These are phyloP conservation scores for Eupithecia subfuscata DNA, from an alignment of 2,888 invertebrate species.

Conservation along the genomic window DNA sequence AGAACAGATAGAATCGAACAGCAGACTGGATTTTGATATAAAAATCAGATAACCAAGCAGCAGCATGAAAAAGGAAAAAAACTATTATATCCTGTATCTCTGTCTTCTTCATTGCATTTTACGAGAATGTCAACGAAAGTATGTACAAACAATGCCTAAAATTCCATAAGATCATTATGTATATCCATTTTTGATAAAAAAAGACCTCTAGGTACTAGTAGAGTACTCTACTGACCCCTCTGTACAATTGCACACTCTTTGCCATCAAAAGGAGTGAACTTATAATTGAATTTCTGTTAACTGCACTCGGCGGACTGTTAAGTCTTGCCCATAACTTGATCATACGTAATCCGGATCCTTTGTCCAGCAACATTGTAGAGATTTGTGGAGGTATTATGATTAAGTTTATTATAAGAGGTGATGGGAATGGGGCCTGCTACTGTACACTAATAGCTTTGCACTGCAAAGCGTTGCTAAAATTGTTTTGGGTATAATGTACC, in stretches of 20 bases:
- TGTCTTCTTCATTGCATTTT: not conserved
- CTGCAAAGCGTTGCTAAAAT: not conserved
- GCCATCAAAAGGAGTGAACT: conserved; percentile 69
- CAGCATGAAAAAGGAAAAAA: too few relatives aligned
- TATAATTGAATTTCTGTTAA: conserved; percentile 83
- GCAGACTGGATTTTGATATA: too few relatives aligned
- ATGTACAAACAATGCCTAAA: not conserved
- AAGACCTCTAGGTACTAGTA: not conserved
- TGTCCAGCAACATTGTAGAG: conserved; percentile 68
- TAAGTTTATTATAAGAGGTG: conserved; percentile 1
- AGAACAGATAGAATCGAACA: too few relatives aligned
- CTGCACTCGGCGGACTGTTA: conserved; percentile 75
- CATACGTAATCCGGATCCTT: conserved; percentile 60
- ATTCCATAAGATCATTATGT: not conserved
- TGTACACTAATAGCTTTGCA: not conserved
- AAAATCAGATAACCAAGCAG: too few relatives aligned
- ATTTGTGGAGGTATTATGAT: conserved; percentile 5
- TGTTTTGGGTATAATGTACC: too few relatives aligned
- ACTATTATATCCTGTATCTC: too few relatives aligned
- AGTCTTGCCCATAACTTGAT: conserved; percentile 73
- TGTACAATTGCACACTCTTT: conserved; percentile 53
- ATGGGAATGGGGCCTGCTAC: not conserved
- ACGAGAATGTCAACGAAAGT: not conserved
- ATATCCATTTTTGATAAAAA: too few relatives aligned
- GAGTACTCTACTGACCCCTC: not conserved